A percentile compares a stretch with the other conserved stretches of the same genome.
phyloP scores from a whole-genome alignment of 2,888 invertebrate species.

The Leptinotarsa haldemani region DNA sequence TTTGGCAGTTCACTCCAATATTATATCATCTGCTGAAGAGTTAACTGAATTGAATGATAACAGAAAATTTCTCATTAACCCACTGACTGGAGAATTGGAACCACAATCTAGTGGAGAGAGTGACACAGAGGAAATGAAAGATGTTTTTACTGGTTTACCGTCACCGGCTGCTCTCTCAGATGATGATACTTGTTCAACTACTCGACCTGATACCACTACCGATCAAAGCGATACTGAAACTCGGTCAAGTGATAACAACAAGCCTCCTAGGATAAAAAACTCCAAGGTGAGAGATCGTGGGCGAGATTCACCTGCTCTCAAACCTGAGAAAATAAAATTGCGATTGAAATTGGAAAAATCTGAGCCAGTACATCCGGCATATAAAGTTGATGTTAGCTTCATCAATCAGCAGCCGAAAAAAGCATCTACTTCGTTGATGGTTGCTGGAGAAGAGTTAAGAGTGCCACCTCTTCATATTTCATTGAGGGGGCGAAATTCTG shows the following conservation, averaged over 20 bases:
- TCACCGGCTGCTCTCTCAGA: conserved; percentile 64
- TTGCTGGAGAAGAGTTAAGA: conserved; percentile 75
- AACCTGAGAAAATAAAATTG: conserved; percentile 82
- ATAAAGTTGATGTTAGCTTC: conserved; percentile 71
- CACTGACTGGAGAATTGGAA: conserved; percentile 88
- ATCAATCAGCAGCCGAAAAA: conserved; percentile 71
- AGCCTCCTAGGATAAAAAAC: conserved; percentile 55
- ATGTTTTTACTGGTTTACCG: conserved; percentile 62
- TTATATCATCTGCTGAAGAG: conserved; percentile 57
- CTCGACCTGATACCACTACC: conserved; percentile 64
- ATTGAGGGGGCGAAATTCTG: conserved; percentile 84
- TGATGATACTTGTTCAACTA: conserved; percentile 71
- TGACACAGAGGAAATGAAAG: conserved; percentile 65
- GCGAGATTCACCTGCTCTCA: conserved; percentile 62
- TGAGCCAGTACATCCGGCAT: conserved; percentile 82
- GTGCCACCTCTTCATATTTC: conserved; percentile 92
- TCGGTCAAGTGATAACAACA: conserved; percentile 59
- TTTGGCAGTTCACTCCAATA: conserved; percentile 43
- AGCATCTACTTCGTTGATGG: conserved; percentile 54
- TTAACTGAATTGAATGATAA: conserved; percentile 68
- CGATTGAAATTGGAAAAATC: conserved; percentile 85
- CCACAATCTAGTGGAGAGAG: conserved; percentile 78
- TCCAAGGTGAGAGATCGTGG: conserved; percentile 56
- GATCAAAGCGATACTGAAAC: conserved; percentile 65
- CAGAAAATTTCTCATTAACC: conserved; percentile 89